phyloP scores from a whole-genome alignment of 1,140 invertebrate genomes.

The Drosophila busckii region DNA sequence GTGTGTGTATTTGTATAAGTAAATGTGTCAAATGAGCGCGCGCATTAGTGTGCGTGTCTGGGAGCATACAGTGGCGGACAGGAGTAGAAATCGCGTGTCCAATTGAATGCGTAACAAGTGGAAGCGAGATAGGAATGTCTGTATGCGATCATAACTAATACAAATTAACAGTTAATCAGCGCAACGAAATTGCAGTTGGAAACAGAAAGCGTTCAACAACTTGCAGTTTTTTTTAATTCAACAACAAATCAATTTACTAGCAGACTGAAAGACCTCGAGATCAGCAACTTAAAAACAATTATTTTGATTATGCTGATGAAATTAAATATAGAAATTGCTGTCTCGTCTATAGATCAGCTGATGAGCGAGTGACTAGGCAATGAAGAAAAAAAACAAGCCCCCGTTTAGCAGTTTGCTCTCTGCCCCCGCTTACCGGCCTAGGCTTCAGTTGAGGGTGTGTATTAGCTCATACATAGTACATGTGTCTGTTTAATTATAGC shows the following conservation, averaged over 20 bases:
- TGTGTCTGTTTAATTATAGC: too few relatives aligned
- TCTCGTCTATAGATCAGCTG: constrained; percentile 40
- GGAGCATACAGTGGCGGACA: constrained; percentile 39
- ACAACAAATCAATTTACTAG: constrained; percentile 57
- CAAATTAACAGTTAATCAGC: constrained; percentile 55
- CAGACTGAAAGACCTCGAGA: constrained; percentile 26
- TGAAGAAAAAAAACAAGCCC: constrained; percentile 38
- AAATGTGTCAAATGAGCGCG: constrained; percentile 28
- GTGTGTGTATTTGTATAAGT: constrained; percentile 11
- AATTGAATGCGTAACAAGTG: constrained; percentile 31
- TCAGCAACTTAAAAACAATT: constrained; percentile 23
- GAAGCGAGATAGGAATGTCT: constrained; percentile 11
- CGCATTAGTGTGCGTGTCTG: constrained; percentile 7
- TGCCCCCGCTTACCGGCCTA: not conserved
- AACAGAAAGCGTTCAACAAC: constrained; percentile 39
- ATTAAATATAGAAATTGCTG: constrained; percentile 50
- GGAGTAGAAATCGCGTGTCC: constrained; percentile 54
- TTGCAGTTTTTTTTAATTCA: constrained; percentile 17
- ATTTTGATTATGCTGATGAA: constrained; percentile 48
- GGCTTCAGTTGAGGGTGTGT: constrained; percentile 10
- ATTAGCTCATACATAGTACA: not conserved
- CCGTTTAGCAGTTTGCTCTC: constrained; percentile 1
- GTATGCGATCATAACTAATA: constrained; percentile 17
- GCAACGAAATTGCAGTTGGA: constrained; percentile 42
- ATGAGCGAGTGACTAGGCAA: constrained; percentile 8